phyloP scores from a whole-genome alignment of 1,140 invertebrate genomes.

The Paralvinella palmiformis region DNA sequence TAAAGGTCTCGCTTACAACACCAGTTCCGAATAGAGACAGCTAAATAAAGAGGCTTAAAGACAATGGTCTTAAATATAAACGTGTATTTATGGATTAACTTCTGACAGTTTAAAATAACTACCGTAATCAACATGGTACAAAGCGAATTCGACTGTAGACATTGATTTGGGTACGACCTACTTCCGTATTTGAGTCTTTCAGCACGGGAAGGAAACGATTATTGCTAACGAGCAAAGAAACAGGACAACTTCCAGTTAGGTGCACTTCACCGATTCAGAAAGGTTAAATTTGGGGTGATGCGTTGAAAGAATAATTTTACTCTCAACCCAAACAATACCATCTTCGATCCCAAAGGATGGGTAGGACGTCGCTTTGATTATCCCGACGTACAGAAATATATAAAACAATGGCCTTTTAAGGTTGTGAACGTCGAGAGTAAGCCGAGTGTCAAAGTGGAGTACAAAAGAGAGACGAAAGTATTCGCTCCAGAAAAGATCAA shows the following conservation, averaged over 20 bases:
- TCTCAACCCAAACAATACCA: conserved; percentile 92
- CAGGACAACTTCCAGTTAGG: conserved; percentile 83
- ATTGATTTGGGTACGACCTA: conserved; percentile 57
- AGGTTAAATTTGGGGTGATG: conserved; percentile 79
- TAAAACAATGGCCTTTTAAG: conserved; percentile 63
- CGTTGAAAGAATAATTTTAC: conserved; percentile 58
- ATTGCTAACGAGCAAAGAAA: conserved; percentile 90
- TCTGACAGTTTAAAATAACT: no score
- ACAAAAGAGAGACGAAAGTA: conserved; percentile 82
- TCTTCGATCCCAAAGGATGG: conserved; percentile 77
- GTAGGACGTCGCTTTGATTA: conserved; percentile 74
- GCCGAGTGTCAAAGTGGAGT: conserved; percentile 72
- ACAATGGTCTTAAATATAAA: no score
- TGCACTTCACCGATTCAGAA: conserved; percentile 84
- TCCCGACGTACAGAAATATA: conserved; percentile 60
- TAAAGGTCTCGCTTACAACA: no score
- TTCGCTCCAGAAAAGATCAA: conserved; percentile 89
- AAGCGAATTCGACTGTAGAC: conserved; percentile 50
- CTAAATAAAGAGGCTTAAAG: no score
- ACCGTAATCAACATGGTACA: no score
- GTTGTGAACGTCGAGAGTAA: conserved; percentile 66
- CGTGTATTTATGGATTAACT: no score
- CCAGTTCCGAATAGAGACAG: no score
- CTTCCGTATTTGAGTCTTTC: conserved; percentile 54
- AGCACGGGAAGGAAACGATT: conserved; percentile 68